Percentiles rank a stretch among this genome's conserved stretches.
Evolutionary conservation across 2,888 invertebrate genomes (phyloP).

Genomic region (Pachymerium ferrugineum): DNA sequence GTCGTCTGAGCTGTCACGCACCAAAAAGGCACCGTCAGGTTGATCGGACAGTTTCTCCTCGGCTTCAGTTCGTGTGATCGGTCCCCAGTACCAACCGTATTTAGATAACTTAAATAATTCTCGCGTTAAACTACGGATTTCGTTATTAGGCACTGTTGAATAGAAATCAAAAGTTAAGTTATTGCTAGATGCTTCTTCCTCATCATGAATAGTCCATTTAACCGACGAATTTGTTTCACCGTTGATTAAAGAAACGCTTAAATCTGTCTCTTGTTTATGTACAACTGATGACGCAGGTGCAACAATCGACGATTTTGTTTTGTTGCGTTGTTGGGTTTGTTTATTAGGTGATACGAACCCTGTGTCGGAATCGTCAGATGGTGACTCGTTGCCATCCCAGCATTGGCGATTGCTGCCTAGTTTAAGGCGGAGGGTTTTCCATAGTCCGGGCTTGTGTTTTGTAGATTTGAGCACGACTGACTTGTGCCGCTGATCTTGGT

Average conservation of each 20-base stretch:
- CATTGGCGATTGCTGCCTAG: slow-evolving; percentile 11
- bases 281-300: too few relatives aligned
- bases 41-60: slow-evolving; percentile 62
- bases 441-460: slow-evolving; percentile 23
- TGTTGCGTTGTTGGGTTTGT: too few relatives aligned
- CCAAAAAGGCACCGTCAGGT: slow-evolving; percentile 69
- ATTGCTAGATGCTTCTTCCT: not conserved
- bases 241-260: not conserved
- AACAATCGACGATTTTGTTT: too few relatives aligned
- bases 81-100: slow-evolving; percentile 76
- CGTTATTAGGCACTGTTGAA: not conserved
- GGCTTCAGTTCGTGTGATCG: slow-evolving; percentile 65
- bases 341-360: not conserved
- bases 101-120: slow-evolving; percentile 50
- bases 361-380: slow-evolving; percentile 33
- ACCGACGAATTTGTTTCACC: not conserved
- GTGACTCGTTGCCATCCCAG: slow-evolving; percentile 32
- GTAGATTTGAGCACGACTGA: not conserved
- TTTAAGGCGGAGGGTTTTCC: slow-evolving; percentile 30
- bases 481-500: not conserved
- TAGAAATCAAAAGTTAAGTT: not conserved
- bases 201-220: not conserved
- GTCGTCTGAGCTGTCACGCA: slow-evolving; percentile 69
- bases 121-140: slow-evolving; percentile 45
- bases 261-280: not conserved